These are phyloP conservation scores for Pyralis farinalis DNA, from an alignment of 2,888 invertebrate genomes.

Conservation along the genomic window DNA sequence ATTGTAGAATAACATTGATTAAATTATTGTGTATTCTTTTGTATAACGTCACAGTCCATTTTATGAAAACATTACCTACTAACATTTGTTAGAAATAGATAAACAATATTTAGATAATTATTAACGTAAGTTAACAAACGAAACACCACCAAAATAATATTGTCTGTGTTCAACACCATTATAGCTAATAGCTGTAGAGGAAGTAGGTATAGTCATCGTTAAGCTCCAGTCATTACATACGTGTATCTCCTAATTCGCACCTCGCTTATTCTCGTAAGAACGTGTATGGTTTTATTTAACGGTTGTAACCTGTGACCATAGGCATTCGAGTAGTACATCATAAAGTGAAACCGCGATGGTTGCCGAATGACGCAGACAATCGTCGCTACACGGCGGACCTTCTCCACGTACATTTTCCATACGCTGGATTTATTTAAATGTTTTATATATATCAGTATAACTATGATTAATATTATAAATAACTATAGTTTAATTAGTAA, in stretches of 20 bases:
- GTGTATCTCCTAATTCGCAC: slow-evolving; percentile 35
- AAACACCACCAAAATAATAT: slow-evolving; percentile 63
- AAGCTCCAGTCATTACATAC: slow-evolving; percentile 24
- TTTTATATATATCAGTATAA: too few relatives aligned
- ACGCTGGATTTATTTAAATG: too few relatives aligned
- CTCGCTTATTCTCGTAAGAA: slow-evolving; percentile 34
- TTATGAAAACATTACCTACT: neutral
- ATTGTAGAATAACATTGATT: slow-evolving; percentile 7
- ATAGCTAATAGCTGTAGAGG: slow-evolving; percentile 26
- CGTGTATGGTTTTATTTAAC: slow-evolving; percentile 13
- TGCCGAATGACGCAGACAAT: too few relatives aligned
- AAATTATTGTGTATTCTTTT: neutral
- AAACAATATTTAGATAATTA: slow-evolving; percentile 26
- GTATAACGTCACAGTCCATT: neutral
- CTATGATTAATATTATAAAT: too few relatives aligned
- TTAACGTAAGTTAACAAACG: slow-evolving; percentile 35
- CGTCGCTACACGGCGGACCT: too few relatives aligned
- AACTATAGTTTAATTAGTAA: too few relatives aligned
- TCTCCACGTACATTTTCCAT: too few relatives aligned
- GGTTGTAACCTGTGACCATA: too few relatives aligned
- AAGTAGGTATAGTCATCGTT: slow-evolving; percentile 23
- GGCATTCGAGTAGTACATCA: too few relatives aligned
- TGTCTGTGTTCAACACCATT: slow-evolving; percentile 66
- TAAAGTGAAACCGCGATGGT: too few relatives aligned
- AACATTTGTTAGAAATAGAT: slow-evolving; percentile 22